Evolutionary conservation across 92 coral and sea anemone genomes (phyloP).

Genomic region (Paramuricea clavata): DNA sequence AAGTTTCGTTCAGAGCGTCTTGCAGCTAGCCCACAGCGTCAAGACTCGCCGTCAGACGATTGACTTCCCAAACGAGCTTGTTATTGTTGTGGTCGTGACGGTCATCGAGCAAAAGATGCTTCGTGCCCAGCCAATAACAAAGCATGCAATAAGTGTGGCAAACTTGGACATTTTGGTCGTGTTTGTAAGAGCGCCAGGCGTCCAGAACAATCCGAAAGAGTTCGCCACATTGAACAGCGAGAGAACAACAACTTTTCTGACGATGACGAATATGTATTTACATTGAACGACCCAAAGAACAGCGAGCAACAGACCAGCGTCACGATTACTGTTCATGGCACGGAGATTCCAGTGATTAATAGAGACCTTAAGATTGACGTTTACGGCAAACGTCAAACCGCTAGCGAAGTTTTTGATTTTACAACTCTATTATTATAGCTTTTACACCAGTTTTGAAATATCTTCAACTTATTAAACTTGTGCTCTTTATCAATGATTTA

Average conservation of each 20-base stretch:
- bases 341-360: slow-evolving; percentile 52
- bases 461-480: too few relatives aligned
- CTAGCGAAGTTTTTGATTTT: too few relatives aligned
- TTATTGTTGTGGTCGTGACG: slow-evolving; percentile 67
- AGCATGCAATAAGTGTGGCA: slow-evolving; percentile 57
- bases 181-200: slow-evolving; percentile 23
- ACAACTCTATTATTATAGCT: too few relatives aligned
- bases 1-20: too few relatives aligned
- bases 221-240: slow-evolving; percentile 7
- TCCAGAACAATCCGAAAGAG: not conserved
- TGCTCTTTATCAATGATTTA: too few relatives aligned
- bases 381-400: too few relatives aligned
- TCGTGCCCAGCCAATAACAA: slow-evolving; percentile 55
- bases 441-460: too few relatives aligned
- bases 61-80: not conserved
- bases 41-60: not conserved
- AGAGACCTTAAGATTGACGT: too few relatives aligned
- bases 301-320: slow-evolving; percentile 29
- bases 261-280: not conserved
- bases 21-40: not conserved
- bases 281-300: slow-evolving; percentile 4
- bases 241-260: slow-evolving; percentile 3
- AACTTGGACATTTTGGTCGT: slow-evolving; percentile 47
- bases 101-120: slow-evolving; percentile 58
- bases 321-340: slow-evolving; percentile 24